Percentiles rank a stretch among this genome's conserved stretches.
These are phyloP conservation scores for Oscheius myriophilus DNA, from an alignment of 2,888 invertebrate species.

Conservation along the genomic window DNA sequence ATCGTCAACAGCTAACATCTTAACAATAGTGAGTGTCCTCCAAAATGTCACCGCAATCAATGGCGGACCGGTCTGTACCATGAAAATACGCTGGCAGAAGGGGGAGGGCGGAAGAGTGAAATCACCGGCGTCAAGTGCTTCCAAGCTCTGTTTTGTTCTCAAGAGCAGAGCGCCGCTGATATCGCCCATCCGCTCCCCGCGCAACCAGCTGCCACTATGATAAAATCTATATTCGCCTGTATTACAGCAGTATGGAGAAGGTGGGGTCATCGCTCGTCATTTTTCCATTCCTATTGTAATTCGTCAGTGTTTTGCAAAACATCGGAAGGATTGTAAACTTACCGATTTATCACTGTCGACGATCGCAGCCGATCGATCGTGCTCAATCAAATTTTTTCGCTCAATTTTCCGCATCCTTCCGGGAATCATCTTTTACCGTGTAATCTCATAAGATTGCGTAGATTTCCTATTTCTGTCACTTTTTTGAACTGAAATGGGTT, in stretches of 20 bases:
- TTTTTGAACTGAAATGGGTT: too few species aligned
- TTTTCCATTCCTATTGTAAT: neutral
- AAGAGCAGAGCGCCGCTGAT: conserved; percentile 19
- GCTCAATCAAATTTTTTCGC: too few species aligned
- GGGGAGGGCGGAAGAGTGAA: conserved; percentile 15
- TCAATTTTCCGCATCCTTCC: too few species aligned
- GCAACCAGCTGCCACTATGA: conserved; percentile 14
- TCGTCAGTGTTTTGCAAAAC: too few species aligned
- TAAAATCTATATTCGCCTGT: conserved; percentile 26
- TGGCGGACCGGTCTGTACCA: conserved; percentile 25
- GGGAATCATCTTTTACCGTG: too few species aligned
- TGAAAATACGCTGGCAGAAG: conserved; percentile 20
- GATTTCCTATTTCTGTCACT: too few species aligned
- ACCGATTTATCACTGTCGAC: too few species aligned
- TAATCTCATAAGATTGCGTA: too few species aligned
- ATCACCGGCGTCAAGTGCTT: conserved; percentile 26
- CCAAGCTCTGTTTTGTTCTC: conserved; percentile 26
- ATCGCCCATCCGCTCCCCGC: conserved; percentile 20
- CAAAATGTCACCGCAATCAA: conserved; percentile 15
- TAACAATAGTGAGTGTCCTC: neutral
- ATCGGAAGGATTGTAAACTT: too few species aligned
- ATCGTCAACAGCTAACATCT: too few species aligned
- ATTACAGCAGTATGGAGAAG: conserved; percentile 18
- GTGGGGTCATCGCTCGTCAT: conserved; percentile 7
- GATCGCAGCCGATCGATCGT: too few species aligned